Evolutionary conservation across 2,113 vertebrate species (phyloP).

Genomic region (Rhynchopsitta pachyrhyncha): DNA sequence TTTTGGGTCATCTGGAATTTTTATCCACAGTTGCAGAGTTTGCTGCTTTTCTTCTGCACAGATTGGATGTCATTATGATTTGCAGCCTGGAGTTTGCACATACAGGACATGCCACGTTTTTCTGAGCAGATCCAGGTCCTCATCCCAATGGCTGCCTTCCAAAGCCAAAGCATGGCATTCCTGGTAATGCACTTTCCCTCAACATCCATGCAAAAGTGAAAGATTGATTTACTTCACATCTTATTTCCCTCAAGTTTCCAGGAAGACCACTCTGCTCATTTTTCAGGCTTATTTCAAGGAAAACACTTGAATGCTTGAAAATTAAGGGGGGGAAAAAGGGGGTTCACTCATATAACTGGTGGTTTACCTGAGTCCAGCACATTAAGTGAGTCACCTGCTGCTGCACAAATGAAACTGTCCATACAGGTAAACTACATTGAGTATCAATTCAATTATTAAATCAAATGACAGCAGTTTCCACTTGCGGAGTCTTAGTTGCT

Average conservation of each 20-base stretch:
- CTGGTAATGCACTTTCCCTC: not conserved
- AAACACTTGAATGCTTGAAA: not conserved
- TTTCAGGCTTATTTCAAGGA: not conserved
- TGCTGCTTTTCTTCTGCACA: not conserved
- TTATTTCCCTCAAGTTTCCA: not conserved
- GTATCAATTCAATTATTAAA: not conserved
- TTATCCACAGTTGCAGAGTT: not conserved
- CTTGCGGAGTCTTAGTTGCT: not conserved
- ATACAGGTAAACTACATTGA: not conserved
- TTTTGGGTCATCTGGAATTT: not conserved
- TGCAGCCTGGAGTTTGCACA: not conserved
- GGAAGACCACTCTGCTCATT: not conserved
- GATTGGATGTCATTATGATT: too few species aligned
- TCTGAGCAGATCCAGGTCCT: not conserved
- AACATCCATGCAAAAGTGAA: not conserved
- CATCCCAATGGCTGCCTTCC: not conserved
- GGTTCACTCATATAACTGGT: not conserved
- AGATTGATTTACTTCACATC: not conserved
- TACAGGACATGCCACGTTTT: not conserved
- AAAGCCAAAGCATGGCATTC: not conserved
- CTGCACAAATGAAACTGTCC: not conserved
- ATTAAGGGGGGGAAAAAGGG: not conserved
- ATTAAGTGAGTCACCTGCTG: not conserved
- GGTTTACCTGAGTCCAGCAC: not conserved
- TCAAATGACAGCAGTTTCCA: not conserved